These are phyloP conservation scores for Polyergus mexicanus DNA, from an alignment of 1,140 invertebrate species.

Conservation along the genomic window DNA sequence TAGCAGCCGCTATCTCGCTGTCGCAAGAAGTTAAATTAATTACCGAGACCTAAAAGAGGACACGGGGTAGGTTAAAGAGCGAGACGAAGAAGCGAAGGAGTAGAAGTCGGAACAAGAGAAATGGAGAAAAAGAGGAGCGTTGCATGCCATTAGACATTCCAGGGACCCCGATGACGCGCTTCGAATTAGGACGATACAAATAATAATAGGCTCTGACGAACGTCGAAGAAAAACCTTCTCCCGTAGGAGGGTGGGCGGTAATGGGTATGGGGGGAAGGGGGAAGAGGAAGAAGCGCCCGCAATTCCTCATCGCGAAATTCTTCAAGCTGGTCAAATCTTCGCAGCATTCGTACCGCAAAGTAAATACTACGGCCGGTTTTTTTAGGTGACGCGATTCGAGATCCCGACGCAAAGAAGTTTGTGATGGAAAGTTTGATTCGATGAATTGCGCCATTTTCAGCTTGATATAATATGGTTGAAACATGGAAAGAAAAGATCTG, in stretches of 20 bases:
- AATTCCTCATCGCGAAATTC: conserved; percentile 75
- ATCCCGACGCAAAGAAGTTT: not conserved
- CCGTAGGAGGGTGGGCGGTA: not conserved
- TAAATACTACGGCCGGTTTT: conserved; percentile 78
- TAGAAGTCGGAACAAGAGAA: conserved; percentile 33
- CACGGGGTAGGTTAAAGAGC: conserved; percentile 59
- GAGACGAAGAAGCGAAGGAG: conserved; percentile 57
- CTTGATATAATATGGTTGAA: not conserved
- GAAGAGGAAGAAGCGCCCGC: not conserved
- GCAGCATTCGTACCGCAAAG: conserved; percentile 77
- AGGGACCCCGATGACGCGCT: conserved; percentile 77
- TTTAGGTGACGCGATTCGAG: conserved; percentile 35
- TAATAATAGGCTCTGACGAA: conserved; percentile 72
- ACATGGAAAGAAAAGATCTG: not conserved
- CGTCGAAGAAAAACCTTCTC: conserved; percentile 69
- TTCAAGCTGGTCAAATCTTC: conserved; percentile 28
- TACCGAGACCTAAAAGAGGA: conserved; percentile 76
- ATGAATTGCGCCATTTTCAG: conserved; percentile 15
- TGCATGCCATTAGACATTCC: conserved; percentile 79
- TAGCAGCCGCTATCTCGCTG: conserved; percentile 82
- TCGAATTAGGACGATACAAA: conserved; percentile 84
- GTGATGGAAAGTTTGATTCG: not conserved
- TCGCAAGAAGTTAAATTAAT: conserved; percentile 86
- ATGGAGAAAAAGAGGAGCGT: conserved; percentile 37
- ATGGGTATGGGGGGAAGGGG: not conserved